phyloP scores from a whole-genome alignment of 2,797 vertebrate species.

The Chiroxiphia lanceolata region DNA sequence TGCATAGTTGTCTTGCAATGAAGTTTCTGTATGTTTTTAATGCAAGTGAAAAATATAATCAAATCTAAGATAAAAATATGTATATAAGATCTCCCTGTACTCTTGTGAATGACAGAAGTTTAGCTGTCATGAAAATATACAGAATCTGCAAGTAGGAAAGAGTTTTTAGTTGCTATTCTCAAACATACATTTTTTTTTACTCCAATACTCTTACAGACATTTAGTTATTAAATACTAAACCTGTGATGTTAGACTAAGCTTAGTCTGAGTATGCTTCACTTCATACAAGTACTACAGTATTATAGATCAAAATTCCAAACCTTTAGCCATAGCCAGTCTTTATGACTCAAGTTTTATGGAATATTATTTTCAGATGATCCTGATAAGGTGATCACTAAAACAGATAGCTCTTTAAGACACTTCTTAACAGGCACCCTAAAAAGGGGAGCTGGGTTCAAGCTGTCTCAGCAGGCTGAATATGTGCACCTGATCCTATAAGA shows the following conservation, averaged over 20 bases:
- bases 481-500: background rate
- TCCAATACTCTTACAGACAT: background rate
- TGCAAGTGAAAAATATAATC: background rate
- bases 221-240: background rate
- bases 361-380: background rate
- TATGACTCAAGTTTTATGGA: background rate
- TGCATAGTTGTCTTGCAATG: background rate
- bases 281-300: background rate
- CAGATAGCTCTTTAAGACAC: background rate
- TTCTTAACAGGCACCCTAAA: background rate
- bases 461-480: background rate
- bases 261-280: background rate
- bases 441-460: background rate
- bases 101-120: conserved; percentile 6
- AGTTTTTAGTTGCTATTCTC: background rate
- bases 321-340: background rate
- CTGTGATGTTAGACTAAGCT: background rate
- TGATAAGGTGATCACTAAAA: background rate
- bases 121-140: background rate
- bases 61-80: background rate
- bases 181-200: background rate
- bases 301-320: background rate
- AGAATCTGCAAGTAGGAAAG: background rate
- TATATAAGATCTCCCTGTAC: conserved; percentile 1
- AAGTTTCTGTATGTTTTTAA: background rate